These are phyloP conservation scores for Macroglossus sobrinus DNA, from an alignment of 2,113 vertebrate genomes.

Conservation along the genomic window DNA sequence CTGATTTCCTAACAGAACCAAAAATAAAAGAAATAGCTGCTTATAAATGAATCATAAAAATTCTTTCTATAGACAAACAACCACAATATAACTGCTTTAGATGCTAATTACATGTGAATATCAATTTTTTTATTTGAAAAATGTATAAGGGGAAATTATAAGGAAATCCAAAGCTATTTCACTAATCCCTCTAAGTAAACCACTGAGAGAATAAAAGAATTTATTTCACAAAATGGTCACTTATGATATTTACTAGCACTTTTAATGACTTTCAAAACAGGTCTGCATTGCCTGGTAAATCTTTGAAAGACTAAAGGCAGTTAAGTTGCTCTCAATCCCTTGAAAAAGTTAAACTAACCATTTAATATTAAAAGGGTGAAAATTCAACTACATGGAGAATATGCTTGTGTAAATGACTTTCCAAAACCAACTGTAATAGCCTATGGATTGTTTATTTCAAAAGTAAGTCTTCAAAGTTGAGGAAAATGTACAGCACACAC, in stretches of 20 bases:
- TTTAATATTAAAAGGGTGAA: conserved; percentile 3
- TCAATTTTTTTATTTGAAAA: conserved; percentile 51
- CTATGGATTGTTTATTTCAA: conserved; percentile 62
- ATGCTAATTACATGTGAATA: background rate
- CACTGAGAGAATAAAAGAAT: conserved; percentile 30
- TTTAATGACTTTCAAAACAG: conserved; percentile 40
- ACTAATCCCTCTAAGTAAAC: conserved; percentile 43
- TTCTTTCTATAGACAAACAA: background rate
- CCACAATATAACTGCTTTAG: background rate
- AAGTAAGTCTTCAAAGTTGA: conserved; percentile 62
- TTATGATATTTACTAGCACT: conserved; percentile 30
- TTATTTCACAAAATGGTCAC: conserved; percentile 34
- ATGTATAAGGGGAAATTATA: conserved; percentile 51
- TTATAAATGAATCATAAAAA: conserved; percentile 39
- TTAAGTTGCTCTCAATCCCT: background rate
- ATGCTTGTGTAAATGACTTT: conserved; percentile 7
- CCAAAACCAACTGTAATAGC: conserved; percentile 45
- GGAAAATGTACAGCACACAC: conserved; percentile 37
- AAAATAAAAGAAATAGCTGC: conserved; percentile 28
- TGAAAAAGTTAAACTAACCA: conserved; percentile 48
- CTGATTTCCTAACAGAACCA: conserved; percentile 20
- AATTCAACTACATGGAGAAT: conserved; percentile 4
- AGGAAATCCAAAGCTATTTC: conserved; percentile 45
- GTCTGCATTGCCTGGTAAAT: conserved; percentile 36
- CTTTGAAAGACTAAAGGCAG: conserved; percentile 34